Base-by-base conservation (phyloP, 2,113 vertebrate genomes). In the Rhynchomys soricoides region DNA sequence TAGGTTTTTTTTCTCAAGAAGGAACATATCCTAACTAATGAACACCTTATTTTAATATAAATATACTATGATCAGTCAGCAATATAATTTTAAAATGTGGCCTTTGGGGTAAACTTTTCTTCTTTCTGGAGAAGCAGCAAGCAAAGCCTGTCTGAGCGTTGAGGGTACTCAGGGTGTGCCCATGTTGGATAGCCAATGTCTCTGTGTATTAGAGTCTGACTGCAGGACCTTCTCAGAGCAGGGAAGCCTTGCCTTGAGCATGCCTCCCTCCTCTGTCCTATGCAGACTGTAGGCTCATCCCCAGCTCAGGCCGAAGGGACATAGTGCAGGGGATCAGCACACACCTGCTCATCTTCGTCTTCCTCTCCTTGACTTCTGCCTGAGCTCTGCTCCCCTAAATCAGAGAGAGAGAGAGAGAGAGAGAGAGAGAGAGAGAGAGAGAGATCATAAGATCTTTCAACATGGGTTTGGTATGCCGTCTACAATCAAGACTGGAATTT, bases 21-120 rank as follows among this genome's bases (percentile, higher is more conserved):
- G 10, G 7, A 91, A 85, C 92, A 93, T 59, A 43, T 31, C 9
- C 24, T 70, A 73, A 90, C 83, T 96, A 78, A 52, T 66, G 15
- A 83, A 40, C 62, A 75, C 9, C 34, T 59, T 91, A 10, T 74
- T 93, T 82, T 85, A 13, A 50, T 74, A 37, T 59, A 79, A 93
- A 68, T 37, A 0, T 29, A 62, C 66, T 82, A 16, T 87, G 29
- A 16, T 9, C 59, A 17, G 0, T 68, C 10, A 64, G 13, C 50
- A 83, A 1, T 48, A 48, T 74, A 91, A 94, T 91, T 74, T 0
- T 73, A 66, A 86, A 45, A 55, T 48, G 73, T n/a, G 37, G 12
- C 45, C 59, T 75, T 24, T 73, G n/a, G 29, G 45, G 4, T 21
- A 52, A 70, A 79, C 52, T 59, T 96, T 93, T 4, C 17, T 71